A percentile compares a stretch with the other conserved stretches of the same genome.
phyloP scores from a whole-genome alignment of 2,797 vertebrate genomes.

The Enteromius paludinosus region DNA sequence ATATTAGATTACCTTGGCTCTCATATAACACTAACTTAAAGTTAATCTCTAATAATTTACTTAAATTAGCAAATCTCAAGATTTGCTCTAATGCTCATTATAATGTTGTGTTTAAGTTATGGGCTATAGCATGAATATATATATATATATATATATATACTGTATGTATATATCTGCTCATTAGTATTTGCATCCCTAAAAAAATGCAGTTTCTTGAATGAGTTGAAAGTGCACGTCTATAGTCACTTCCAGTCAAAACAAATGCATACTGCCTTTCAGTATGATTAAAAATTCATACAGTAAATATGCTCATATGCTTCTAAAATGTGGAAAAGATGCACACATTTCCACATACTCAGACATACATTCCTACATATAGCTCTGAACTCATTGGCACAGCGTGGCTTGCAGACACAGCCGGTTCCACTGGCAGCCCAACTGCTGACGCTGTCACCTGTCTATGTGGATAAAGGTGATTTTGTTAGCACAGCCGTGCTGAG shows the following conservation, averaged over 20 bases:
- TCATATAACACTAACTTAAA: neutral
- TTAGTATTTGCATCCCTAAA: neutral
- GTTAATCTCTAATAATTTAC: neutral
- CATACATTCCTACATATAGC: conserved; percentile 46
- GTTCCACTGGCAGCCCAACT: conserved; percentile 58
- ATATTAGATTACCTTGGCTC: neutral
- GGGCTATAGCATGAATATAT: neutral
- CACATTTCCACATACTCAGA: conserved; percentile 18
- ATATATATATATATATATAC: too few species aligned
- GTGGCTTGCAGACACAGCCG: conserved; percentile 57
- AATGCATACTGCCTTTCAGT: neutral
- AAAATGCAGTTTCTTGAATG: neutral
- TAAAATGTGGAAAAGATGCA: conserved; percentile 3
- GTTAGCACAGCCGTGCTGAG: conserved; percentile 56
- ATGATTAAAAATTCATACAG: conserved; percentile 19
- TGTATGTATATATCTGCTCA: neutral
- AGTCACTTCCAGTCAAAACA: neutral
- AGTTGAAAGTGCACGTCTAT: neutral
- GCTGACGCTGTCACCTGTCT: conserved; percentile 63
- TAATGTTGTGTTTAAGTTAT: neutral
- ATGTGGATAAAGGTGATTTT: conserved; percentile 63
- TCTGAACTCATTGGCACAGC: conserved; percentile 47
- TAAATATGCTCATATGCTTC: neutral
- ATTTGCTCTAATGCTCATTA: neutral
- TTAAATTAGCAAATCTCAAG: neutral